These are phyloP conservation scores for Gymnoscelis rufifasciata DNA, from an alignment of 2,888 invertebrate species.

Conservation along the genomic window DNA sequence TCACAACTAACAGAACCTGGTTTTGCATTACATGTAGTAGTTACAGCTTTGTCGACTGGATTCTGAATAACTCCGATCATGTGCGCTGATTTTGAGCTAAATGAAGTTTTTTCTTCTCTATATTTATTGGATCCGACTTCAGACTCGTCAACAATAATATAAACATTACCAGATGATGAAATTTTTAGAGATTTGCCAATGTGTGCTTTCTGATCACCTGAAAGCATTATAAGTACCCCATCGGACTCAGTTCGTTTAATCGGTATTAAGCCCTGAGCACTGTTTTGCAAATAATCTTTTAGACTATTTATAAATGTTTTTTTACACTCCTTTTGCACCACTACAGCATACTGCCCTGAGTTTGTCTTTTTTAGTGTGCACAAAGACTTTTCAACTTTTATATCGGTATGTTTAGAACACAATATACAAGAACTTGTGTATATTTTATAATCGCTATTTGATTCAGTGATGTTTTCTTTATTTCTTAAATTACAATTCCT, in stretches of 20 bases:
- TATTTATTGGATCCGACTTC: conserved; percentile 23
- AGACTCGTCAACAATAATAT: conserved; percentile 40
- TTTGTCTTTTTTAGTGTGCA: conserved; percentile 36
- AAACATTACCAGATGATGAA: conserved; percentile 51
- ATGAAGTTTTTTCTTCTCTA: not conserved
- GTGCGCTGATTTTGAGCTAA: conserved; percentile 16
- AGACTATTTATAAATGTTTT: conserved; percentile 44
- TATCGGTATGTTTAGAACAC: conserved; percentile 28
- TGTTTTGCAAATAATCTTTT: conserved; percentile 38
- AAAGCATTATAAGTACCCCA: conserved; percentile 41
- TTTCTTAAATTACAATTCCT: too few relatives aligned
- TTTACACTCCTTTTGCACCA: conserved; percentile 49
- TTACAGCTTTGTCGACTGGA: conserved; percentile 37
- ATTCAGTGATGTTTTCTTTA: too few relatives aligned
- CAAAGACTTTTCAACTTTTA: conserved; percentile 30
- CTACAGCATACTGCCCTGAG: conserved; percentile 46
- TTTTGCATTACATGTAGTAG: conserved; percentile 39
- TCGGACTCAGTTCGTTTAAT: conserved; percentile 42
- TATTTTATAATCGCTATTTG: conserved; percentile 40
- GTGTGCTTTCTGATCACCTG: conserved; percentile 26
- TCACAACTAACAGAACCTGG: conserved; percentile 34
- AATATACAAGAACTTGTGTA: conserved; percentile 35
- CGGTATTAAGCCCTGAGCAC: conserved; percentile 36
- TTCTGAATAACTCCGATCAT: conserved; percentile 26
- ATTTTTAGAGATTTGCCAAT: conserved; percentile 46